Evolutionary conservation across 2,888 invertebrate genomes (phyloP).

Genomic region (Macaria notata): DNA sequence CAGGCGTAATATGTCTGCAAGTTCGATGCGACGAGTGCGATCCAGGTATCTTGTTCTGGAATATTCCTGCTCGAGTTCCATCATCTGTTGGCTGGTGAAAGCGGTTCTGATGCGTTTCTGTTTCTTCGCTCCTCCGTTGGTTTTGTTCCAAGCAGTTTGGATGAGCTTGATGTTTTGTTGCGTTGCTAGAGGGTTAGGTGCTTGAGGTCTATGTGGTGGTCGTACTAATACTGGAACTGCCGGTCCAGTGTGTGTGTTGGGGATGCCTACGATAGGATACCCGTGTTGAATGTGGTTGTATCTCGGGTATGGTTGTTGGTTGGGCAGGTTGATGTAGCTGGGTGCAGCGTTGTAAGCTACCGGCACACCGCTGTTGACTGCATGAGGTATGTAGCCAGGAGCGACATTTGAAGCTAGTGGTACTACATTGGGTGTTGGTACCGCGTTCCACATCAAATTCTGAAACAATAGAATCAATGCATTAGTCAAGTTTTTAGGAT

Average conservation of each 20-base stretch:
- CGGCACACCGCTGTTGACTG: slow-evolving; percentile 2
- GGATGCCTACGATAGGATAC: slow-evolving; percentile 24
- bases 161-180: slow-evolving; percentile 31
- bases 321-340: slow-evolving; percentile 30
- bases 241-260: slow-evolving; percentile 21
- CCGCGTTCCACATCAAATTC: slow-evolving; percentile 41
- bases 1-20: slow-evolving; percentile 55
- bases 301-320: slow-evolving; percentile 12
- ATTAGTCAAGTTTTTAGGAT: background rate
- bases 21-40: slow-evolving; percentile 86
- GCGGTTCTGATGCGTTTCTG: slow-evolving; percentile 88
- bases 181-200: slow-evolving; percentile 23
- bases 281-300: slow-evolving; percentile 19
- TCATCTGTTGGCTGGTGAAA: slow-evolving; percentile 88
- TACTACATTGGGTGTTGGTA: slow-evolving; percentile 16
- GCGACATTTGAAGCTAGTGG: slow-evolving; percentile 2
- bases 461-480: slow-evolving; percentile 33
- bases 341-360: slow-evolving; percentile 19
- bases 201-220: slow-evolving; percentile 14
- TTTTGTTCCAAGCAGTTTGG: slow-evolving; percentile 40
- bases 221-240: slow-evolving; percentile 25
- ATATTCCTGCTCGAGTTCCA: slow-evolving; percentile 89
- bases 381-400: slow-evolving; percentile 3
- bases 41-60: slow-evolving; percentile 86
- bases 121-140: slow-evolving; percentile 46